These are phyloP conservation scores for Salpingus planirostris DNA, from an alignment of 2,888 invertebrate species.

Conservation along the genomic window DNA sequence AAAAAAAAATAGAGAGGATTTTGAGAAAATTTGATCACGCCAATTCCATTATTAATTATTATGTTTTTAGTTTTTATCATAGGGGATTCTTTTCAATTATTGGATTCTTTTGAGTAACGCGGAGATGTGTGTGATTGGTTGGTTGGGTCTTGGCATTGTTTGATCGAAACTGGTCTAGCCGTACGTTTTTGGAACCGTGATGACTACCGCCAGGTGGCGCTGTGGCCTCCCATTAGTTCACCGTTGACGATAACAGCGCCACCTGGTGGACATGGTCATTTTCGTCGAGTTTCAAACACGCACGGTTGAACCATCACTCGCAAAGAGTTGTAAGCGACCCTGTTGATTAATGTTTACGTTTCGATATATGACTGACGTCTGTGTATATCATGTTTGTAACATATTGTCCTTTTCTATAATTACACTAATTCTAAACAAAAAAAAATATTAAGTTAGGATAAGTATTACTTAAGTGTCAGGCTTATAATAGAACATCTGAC, in stretches of 20 bases:
- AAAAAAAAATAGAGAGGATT: constrained; percentile 5
- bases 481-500: constrained; percentile 38
- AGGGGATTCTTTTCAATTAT: background rate
- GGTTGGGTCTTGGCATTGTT: too few relatives aligned
- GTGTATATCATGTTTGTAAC: constrained; percentile 31
- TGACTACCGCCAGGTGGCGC: too few relatives aligned
- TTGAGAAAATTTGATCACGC: background rate
- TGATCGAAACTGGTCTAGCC: too few relatives aligned
- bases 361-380: constrained; percentile 27
- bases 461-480: constrained; percentile 32
- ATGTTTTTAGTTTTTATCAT: constrained; percentile 6
- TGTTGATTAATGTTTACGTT: constrained; percentile 10
- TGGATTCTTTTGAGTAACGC: too few relatives aligned
- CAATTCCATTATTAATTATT: constrained; percentile 5
- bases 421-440: constrained; percentile 29
- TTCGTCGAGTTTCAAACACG: too few relatives aligned
- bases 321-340: too few relatives aligned
- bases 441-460: constrained; percentile 28
- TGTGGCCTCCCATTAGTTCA: too few relatives aligned
- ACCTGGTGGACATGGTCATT: too few relatives aligned
- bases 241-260: too few relatives aligned
- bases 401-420: constrained; percentile 31
- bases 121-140: too few relatives aligned
- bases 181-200: too few relatives aligned
- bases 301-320: too few relatives aligned